phyloP scores from a whole-genome alignment of 2,113 vertebrate genomes.

The Hippotragus niger region DNA sequence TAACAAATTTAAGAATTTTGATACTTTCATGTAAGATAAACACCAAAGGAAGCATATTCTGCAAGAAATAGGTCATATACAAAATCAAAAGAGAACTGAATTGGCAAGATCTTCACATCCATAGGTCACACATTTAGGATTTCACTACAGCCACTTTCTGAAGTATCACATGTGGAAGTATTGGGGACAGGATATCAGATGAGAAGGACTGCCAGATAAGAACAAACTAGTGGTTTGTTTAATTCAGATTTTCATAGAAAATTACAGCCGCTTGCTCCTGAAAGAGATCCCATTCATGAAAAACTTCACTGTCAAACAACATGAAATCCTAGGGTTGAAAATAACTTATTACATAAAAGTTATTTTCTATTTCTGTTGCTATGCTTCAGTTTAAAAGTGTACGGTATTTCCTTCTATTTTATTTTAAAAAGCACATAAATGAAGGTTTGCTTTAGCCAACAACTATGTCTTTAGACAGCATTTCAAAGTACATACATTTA shows the following conservation, averaged over 20 bases:
- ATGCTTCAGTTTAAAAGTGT: not conserved
- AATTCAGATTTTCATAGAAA: slow-evolving; percentile 26
- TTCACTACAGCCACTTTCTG: slow-evolving; percentile 25
- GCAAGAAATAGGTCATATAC: not conserved
- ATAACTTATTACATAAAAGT: slow-evolving; percentile 36
- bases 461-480: not conserved
- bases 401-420: slow-evolving; percentile 31
- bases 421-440: not conserved
- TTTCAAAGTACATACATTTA: not conserved
- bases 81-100: not conserved
- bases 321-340: slow-evolving; percentile 21
- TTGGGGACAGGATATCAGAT: not conserved
- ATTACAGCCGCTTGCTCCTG: slow-evolving; percentile 2
- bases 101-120: not conserved
- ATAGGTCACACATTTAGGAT: not conserved
- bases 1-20: slow-evolving; percentile 19
- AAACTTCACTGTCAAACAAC: slow-evolving; percentile 12
- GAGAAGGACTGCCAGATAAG: not conserved
- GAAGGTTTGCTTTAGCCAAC: not conserved
- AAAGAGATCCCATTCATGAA: slow-evolving; percentile 50
- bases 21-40: slow-evolving; percentile 11
- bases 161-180: not conserved
- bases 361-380: slow-evolving; percentile 12
- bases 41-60: not conserved
- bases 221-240: slow-evolving; percentile 15